Base-by-base conservation (phyloP, 1,140 invertebrate genomes). In the Holotrichia oblita region DNA sequence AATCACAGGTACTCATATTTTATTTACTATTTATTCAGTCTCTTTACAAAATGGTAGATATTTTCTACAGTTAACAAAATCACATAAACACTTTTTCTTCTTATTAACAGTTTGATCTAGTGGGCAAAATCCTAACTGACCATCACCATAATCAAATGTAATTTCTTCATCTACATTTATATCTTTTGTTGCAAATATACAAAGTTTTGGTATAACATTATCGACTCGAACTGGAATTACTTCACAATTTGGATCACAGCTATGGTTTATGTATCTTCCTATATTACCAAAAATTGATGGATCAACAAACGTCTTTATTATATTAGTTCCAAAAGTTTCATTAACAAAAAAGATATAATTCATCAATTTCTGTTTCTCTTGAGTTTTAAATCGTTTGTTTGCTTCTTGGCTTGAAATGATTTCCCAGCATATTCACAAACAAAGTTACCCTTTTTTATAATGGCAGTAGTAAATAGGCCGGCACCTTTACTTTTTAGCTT, bases 351-450 rank as follows among this genome's bases (percentile, higher is more conserved):
- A 91, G 79, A 98, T 93, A 83, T 97, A 98, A 88, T 98, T 98
- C 90, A 92, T 92, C 34, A 84, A 82, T 6, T 86, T 82, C n/a
- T 87, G 81, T 40, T 78, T 76, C 75, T 86, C 83, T 83, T 92
- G 92, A 0, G 78, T 73, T 41, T 90, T 84, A 59, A 90, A 87
- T 79, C 95, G 87, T 40, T 80, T 81, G 20, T 86, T 85, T 0
- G 95, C 96, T 87, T 96, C 93, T 6, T 87, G 79, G 77, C 89
- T 83, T 17, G 91, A 90, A 76, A 97, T 89, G 0, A 98, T 87
- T 88, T 98, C 96, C 97, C 97, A 12, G 95, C 96, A 89, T 98
- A 98, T 89, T 98, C 96, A 87, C 97, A 97, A 79, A 98, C 90
- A 87, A 97, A 98, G 69, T 89, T 89, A 0, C 93, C 93, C 80